Evolutionary conservation across 2,113 vertebrate species (phyloP).

Genomic region (Fulica atra): DNA sequence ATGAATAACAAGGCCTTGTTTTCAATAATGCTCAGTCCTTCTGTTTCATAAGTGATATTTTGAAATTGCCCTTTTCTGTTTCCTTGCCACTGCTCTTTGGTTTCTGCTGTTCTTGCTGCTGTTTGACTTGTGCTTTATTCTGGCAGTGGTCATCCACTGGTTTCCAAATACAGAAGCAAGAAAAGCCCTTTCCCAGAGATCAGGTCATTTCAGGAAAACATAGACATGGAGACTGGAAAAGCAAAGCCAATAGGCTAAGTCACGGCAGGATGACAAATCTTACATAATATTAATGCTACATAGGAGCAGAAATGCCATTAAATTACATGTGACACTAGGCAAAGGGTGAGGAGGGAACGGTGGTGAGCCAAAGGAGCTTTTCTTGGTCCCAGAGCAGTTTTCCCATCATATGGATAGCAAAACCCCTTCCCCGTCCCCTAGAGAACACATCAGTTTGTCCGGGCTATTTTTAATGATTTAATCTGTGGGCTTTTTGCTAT

Average conservation of each 20-base stretch:
- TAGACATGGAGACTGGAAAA: background rate
- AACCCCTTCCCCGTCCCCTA: background rate
- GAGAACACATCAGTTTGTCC: background rate
- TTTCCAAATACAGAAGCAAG: background rate
- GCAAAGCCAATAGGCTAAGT: background rate
- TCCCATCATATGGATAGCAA: accelerated
- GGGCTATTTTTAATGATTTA: background rate
- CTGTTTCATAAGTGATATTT: background rate
- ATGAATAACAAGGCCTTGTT: background rate
- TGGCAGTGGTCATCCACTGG: background rate
- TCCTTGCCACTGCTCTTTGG: background rate
- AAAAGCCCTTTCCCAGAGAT: background rate
- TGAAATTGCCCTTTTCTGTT: background rate
- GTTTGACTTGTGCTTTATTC: background rate
- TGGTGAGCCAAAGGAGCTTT: background rate
- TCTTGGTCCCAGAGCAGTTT: accelerated
- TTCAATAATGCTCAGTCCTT: background rate
- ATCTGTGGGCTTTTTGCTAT: background rate
- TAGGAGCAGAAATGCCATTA: background rate
- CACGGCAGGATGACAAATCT: background rate
- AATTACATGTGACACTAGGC: background rate
- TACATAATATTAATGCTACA: accelerated
- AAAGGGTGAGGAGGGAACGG: background rate
- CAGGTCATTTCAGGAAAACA: background rate
- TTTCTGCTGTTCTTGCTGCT: background rate